A percentile compares a stretch with the other conserved stretches of the same genome.
Conservation (phyloP, 2,797 vertebrate species). For the Mus minutoides region DNA sequence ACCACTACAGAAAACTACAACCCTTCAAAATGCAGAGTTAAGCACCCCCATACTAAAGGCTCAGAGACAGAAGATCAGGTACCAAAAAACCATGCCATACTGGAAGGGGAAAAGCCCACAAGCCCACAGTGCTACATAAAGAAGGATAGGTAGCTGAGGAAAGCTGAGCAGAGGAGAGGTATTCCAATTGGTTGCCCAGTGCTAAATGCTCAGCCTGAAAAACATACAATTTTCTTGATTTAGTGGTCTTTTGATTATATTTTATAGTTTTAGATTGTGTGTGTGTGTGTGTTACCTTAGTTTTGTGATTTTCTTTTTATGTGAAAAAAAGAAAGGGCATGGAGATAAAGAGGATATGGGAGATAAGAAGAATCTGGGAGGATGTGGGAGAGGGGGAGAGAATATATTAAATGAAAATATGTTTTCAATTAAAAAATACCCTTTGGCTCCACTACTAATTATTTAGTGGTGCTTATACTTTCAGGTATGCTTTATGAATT, state of each 20-base stretch:
- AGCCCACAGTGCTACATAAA: neutral
- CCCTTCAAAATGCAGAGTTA: neutral
- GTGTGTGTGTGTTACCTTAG: neutral
- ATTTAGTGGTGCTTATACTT: neutral
- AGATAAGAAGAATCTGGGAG: neutral
- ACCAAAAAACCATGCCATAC: neutral
- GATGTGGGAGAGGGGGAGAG: neutral
- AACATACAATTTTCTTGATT: neutral
- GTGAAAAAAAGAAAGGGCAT: neutral
- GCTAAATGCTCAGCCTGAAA: neutral
- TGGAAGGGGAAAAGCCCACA: neutral
- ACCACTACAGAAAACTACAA: neutral
- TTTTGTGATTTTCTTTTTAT: neutral
- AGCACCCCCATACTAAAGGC: neutral
- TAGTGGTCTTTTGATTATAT: neutral
- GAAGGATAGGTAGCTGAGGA: neutral
- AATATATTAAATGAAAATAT: neutral
- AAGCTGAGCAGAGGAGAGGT: neutral
- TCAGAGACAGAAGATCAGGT: neutral
- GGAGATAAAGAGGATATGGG: neutral
- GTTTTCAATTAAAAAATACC: neutral
- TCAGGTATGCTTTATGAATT: constrained; percentile 39
- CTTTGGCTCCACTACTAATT: neutral
- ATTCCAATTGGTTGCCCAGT: neutral
- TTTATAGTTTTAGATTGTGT: neutral